Evolutionary conservation across 2,797 vertebrate genomes (phyloP).

Genomic region (Parotocinclus haroldoi): DNA sequence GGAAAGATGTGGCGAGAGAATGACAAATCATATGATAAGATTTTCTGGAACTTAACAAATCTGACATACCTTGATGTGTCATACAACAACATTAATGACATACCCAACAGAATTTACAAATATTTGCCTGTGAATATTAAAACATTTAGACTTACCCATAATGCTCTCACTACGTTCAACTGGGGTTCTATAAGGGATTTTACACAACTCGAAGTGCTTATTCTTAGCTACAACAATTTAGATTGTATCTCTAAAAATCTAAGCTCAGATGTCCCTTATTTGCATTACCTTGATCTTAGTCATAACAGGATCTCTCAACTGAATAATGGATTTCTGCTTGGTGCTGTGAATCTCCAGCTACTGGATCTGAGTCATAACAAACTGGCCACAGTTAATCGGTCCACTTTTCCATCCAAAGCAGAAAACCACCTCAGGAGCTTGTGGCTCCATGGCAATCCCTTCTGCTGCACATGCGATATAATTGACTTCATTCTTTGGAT

Average conservation of each 20-base stretch:
- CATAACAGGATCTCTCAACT: slow-evolving; percentile 68
- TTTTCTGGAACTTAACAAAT: slow-evolving; percentile 68
- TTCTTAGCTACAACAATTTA: slow-evolving; percentile 70
- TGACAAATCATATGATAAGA: slow-evolving; percentile 52
- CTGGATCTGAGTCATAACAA: slow-evolving; percentile 71
- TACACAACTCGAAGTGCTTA: slow-evolving; percentile 59
- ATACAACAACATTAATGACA: slow-evolving; percentile 58
- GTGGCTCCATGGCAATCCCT: slow-evolving; percentile 68
- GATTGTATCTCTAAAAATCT: slow-evolving; percentile 51
- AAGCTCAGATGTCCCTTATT: slow-evolving; percentile 45
- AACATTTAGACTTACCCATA: slow-evolving; percentile 59
- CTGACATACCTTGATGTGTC: slow-evolving; percentile 75
- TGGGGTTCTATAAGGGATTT: slow-evolving; percentile 66
- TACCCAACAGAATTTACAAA: slow-evolving; percentile 57
- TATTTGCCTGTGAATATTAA: slow-evolving; percentile 63
- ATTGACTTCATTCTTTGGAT: slow-evolving; percentile 74
- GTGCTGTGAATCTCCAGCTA: slow-evolving; percentile 51
- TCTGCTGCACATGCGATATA: slow-evolving; percentile 73
- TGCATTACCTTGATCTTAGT: slow-evolving; percentile 69
- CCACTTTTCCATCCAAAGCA: slow-evolving; percentile 53
- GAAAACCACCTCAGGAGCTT: slow-evolving; percentile 56
- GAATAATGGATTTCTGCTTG: slow-evolving; percentile 55
- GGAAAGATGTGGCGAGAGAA: slow-evolving; percentile 69
- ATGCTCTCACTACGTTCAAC: slow-evolving; percentile 57
- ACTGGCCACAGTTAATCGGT: slow-evolving; percentile 67